These are phyloP conservation scores for Drosophila atroscutellata DNA, from an alignment of 2,888 invertebrate genomes.

Conservation along the genomic window DNA sequence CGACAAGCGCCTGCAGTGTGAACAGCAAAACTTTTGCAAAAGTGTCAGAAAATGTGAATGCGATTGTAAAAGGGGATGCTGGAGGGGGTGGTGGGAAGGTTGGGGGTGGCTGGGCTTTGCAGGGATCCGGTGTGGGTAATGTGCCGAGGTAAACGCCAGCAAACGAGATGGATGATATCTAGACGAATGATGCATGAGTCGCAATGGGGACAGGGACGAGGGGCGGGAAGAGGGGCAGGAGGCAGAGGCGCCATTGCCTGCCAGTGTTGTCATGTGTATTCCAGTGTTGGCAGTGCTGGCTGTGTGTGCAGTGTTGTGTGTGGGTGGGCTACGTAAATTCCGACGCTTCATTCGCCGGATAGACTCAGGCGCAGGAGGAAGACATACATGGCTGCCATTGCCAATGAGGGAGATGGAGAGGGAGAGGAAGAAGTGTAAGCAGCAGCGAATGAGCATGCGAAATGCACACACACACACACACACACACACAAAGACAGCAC, in stretches of 20 bases:
- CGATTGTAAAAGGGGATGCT: slow-evolving; percentile 55
- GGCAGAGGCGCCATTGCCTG: slow-evolving; percentile 36
- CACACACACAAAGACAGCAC: slow-evolving; percentile 46
- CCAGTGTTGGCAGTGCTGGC: slow-evolving; percentile 17
- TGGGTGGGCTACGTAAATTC: slow-evolving; percentile 61
- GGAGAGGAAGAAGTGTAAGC: slow-evolving; percentile 51
- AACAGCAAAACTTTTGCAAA: slow-evolving; percentile 78
- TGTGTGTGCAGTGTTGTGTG: slow-evolving; percentile 13
- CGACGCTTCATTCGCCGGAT: slow-evolving; percentile 78
- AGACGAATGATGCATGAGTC: slow-evolving; percentile 82
- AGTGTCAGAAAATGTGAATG: slow-evolving; percentile 82
- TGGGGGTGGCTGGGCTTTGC: neutral
- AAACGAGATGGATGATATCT: slow-evolving; percentile 82
- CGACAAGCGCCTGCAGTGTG: slow-evolving; percentile 78
- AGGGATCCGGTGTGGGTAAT: slow-evolving; percentile 64
- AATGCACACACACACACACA: slow-evolving; percentile 49
- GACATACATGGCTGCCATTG: slow-evolving; percentile 63
- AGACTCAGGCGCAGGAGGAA: slow-evolving; percentile 49
- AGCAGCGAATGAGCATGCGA: slow-evolving; percentile 72
- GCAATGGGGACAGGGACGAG: slow-evolving; percentile 58
- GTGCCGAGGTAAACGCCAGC: slow-evolving; percentile 76
- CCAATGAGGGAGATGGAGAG: slow-evolving; percentile 5
- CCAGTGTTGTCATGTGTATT: slow-evolving; percentile 47
- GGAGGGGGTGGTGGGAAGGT: neutral
- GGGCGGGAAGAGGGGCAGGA: slow-evolving; percentile 32